Base-by-base conservation (phyloP, 1,140 invertebrate genomes). In the Caenorhabditis inopinata region DNA sequence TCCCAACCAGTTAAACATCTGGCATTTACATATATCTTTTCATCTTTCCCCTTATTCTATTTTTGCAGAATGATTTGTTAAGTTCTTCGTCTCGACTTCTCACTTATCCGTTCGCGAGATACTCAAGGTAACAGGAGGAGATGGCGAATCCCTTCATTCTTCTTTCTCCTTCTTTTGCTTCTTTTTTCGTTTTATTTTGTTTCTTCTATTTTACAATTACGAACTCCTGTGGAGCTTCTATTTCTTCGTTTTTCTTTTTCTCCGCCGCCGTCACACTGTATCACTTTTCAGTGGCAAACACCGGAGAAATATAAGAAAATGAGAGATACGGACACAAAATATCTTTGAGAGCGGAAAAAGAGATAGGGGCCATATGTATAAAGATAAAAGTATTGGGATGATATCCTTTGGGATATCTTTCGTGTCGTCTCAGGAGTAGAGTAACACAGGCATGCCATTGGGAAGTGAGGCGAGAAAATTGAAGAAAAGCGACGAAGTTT, bases 231-330 rank as follows among this genome's bases (percentile, higher is more conserved):
- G 25, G n/a, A 32, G 6, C 51, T 58, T 58, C 51, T 58, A 32
- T n/a, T 58, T 58, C 27, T 58, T 32, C n/a, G 29, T 23, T 48
- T 18, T n/a, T 48, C n/a, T 58, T 58, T 16, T 21, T 29, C 18
- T 32, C 35, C 51, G 14, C n/a, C 18, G 9, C 11, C n/a, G 35
- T 32, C 16, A 29, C 27, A 58, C 51, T 32, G 51, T 58, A 58
- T 58, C 51, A 32, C 27, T 58, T 58, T 58, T 58, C 51, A 58
- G 51, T 58, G 51, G 27, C 51, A 58, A 58, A 32, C 51, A 58
- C 25, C 29, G 51, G 35, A 32, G 35, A 58, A 58, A 9, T 9
- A n/a, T 12, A 58, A 32, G 35, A 29, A 58, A n/a, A 58, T 12
- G 6, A 58, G 51, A 58, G 51, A 16, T 58, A 51, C 27, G 51